phyloP scores from a whole-genome alignment of 2,888 invertebrate species.

The Dryadula phaetusa region DNA sequence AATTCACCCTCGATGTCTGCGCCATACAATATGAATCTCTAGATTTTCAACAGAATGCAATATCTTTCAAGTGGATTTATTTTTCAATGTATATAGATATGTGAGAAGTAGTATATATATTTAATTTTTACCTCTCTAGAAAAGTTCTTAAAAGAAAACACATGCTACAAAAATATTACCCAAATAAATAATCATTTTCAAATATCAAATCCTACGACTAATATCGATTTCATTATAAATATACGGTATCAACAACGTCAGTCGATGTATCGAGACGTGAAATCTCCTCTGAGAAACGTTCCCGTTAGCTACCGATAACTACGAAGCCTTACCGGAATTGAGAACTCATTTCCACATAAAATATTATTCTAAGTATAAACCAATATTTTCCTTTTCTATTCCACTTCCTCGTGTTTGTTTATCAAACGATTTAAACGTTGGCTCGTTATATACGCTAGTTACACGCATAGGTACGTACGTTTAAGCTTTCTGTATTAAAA shows the following conservation, averaged over 20 bases:
- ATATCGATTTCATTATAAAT: slow-evolving; percentile 49
- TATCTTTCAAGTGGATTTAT: slow-evolving; percentile 27
- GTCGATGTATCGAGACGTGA: slow-evolving; percentile 58
- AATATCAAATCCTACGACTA: slow-evolving; percentile 48
- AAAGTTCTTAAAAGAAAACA: too few species aligned
- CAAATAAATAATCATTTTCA: neutral
- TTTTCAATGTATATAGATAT: slow-evolving; percentile 18
- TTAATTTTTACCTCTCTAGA: neutral
- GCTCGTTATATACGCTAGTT: slow-evolving; percentile 39
- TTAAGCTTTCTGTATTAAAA: neutral
- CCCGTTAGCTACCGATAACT: slow-evolving; percentile 52
- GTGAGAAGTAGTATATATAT: neutral
- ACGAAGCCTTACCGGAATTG: slow-evolving; percentile 53
- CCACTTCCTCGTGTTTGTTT: slow-evolving; percentile 40
- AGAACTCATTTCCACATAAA: slow-evolving; percentile 53
- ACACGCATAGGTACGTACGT: slow-evolving; percentile 10
- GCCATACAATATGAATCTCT: slow-evolving; percentile 35
- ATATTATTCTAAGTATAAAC: slow-evolving; percentile 53
- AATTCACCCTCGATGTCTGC: slow-evolving; percentile 43
- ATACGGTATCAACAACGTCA: slow-evolving; percentile 38
- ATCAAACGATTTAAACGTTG: slow-evolving; percentile 43
- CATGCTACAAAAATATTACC: neutral
- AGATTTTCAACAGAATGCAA: slow-evolving; percentile 33
- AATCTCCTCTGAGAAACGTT: slow-evolving; percentile 54
- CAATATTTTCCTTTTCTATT: slow-evolving; percentile 51